Base-by-base conservation (phyloP, 2,113 vertebrate species). In the Ceratotherium simum region DNA sequence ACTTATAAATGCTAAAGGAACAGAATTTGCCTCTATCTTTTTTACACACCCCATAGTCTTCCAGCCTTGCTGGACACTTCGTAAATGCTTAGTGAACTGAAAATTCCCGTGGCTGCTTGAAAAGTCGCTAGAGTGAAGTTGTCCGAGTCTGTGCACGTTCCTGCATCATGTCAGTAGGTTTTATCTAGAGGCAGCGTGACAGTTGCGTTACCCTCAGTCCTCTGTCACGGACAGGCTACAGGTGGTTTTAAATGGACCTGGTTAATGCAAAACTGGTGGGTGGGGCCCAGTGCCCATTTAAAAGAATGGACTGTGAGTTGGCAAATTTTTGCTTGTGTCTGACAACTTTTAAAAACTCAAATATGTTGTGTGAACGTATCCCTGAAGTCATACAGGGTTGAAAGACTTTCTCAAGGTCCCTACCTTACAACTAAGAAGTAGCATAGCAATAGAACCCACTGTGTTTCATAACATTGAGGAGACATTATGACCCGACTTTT, bases 191-290 rank as follows among this genome's bases (percentile, higher is more conserved):
- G 36, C 64, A 23, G 10, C 16, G 0, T 0, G 18, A 13, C 2
- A 2, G 9, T 9, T 9, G 5, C 0, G 0, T 54, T 3, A 33
- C 42, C 78, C 10, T 27, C 4, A 0, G 8, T 8, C 29, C 36
- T 86, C 54, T 27, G 5, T 23, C 62, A 0, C 39, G 10, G 0
- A 69, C 3, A 3, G 31, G 36, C 36, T 16, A 33, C 11, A 1
- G 42, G 31, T 31, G 25, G 31, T 36, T 54, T 46, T 69, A 31
- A n/a, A 64, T 0, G 27, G n/a, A 39, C 48, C 39, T 25, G 1
- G 51, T 79, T 65, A 16, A 48, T 29, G 51, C 7, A 29, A 39
- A 33, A 78, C 17, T 16, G 0, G 39, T 5, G 81, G 69, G 62
- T 42, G 72, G 60, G 25, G 29, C 58, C 39, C 54, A 25, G 54